Conservation (phyloP, 1,140 invertebrate species). For the Euborellia annulipes region DNA sequence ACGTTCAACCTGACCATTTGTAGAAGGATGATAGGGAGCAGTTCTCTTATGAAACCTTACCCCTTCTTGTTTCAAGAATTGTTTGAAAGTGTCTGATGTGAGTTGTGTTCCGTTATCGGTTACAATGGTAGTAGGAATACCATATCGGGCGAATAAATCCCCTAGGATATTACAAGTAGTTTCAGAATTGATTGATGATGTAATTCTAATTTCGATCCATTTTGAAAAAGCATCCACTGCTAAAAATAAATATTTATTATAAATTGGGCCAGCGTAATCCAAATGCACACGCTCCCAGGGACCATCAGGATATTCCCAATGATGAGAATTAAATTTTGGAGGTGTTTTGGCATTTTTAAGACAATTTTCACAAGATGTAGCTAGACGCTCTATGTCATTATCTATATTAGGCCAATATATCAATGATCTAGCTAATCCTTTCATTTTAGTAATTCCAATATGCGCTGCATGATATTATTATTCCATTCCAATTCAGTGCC, state of each 20-base stretch:
- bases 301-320: constrained; percentile 24
- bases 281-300: constrained; percentile 31
- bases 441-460: not conserved
- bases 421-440: constrained; percentile 14
- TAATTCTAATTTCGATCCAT: not conserved
- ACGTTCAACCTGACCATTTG: constrained; percentile 5
- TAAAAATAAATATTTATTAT: not conserved
- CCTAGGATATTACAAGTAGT: not conserved
- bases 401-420: constrained; percentile 12
- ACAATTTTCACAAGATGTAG: not conserved
- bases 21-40: not conserved
- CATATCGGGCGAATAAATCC: not conserved
- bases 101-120: not conserved
- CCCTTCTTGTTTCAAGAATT: not conserved
- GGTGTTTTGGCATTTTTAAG: too few relatives aligned
- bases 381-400: not conserved
- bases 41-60: too few relatives aligned
- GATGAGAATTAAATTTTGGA: not conserved
- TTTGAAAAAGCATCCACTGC: not conserved
- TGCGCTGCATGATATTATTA: too few relatives aligned
- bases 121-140: not conserved
- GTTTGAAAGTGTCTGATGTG: not conserved
- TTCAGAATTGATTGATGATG: not conserved
- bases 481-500: too few relatives aligned
- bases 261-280: constrained; percentile 29